Conservation (phyloP, 1,140 invertebrate species). For the Drosophila pallidifrons region DNA sequence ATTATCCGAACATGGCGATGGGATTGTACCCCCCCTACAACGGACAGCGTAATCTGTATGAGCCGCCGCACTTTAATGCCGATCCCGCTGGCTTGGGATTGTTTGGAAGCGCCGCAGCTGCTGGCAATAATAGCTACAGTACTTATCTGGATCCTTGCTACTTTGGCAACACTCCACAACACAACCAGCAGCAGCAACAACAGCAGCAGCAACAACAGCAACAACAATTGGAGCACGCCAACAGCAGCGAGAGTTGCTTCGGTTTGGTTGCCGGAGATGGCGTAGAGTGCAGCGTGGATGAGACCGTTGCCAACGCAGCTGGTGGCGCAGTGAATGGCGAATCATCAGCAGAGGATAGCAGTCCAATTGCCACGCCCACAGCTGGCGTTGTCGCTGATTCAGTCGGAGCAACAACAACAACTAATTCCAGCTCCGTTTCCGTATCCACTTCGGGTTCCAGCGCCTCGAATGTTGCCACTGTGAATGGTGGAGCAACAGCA, state of each 20-base stretch:
- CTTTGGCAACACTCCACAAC: slow-evolving; percentile 48
- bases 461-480: slow-evolving; percentile 1
- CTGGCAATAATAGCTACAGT: slow-evolving; percentile 62
- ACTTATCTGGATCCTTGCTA: slow-evolving; percentile 76
- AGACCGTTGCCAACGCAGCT: slow-evolving; percentile 11
- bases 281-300: slow-evolving; percentile 34
- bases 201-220: slow-evolving; percentile 33
- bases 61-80: slow-evolving; percentile 64
- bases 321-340: slow-evolving; percentile 20
- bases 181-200: slow-evolving; percentile 24
- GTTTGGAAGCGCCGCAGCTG: slow-evolving; percentile 31
- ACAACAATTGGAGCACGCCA: slow-evolving; percentile 46
- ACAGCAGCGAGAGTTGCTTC: slow-evolving; percentile 53
- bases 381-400: slow-evolving; percentile 11
- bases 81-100: slow-evolving; percentile 51
- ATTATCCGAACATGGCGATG: slow-evolving; percentile 72
- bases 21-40: slow-evolving; percentile 76
- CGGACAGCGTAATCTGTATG: slow-evolving; percentile 67
- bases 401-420: slow-evolving; percentile 2
- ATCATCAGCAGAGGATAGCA: slow-evolving; percentile 53
- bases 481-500: slow-evolving; percentile 8
- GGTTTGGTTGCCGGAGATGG: slow-evolving; percentile 36
- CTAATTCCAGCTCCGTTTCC: background rate
- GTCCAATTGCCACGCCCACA: slow-evolving; percentile 57
- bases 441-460: background rate